Conservation (phyloP, 2,797 vertebrate species). For the Cephalopachus bancanus region DNA sequence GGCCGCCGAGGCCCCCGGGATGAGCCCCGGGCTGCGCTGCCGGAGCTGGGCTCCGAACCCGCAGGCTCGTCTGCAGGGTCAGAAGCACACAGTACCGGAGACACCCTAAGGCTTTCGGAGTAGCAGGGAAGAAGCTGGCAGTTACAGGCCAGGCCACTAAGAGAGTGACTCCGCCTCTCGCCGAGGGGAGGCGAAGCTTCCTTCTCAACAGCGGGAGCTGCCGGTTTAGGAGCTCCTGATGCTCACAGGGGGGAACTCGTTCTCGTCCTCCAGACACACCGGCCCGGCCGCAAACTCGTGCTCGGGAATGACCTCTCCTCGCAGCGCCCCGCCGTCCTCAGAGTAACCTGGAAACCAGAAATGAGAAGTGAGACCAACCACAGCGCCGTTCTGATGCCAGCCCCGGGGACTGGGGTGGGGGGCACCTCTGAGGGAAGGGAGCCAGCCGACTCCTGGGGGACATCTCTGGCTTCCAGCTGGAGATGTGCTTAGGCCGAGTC, state of each 20-base stretch:
- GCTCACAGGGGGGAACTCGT: conserved; percentile 97
- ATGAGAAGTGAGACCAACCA: neutral
- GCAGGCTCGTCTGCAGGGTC: neutral
- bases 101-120: neutral
- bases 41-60: neutral
- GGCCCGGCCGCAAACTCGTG: conserved; percentile 96
- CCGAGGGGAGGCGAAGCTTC: conserved; percentile 25
- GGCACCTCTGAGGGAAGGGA: neutral
- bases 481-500: neutral
- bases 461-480: neutral
- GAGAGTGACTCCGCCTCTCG: neutral
- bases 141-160: conserved; percentile 29
- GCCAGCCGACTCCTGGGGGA: accelerated
- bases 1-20: neutral
- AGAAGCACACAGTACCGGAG: neutral
- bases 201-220: conserved; percentile 76
- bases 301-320: conserved; percentile 95
- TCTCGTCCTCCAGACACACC: conserved; percentile 96
- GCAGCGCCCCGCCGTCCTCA: conserved; percentile 95
- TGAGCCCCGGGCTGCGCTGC: conserved; percentile 19
- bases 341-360: conserved; percentile 92
- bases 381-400: accelerated
- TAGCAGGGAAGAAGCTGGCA: conserved; percentile 15
- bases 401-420: neutral
- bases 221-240: conserved; percentile 91